Percentiles rank a stretch among this genome's conserved stretches.
These are phyloP conservation scores for Pterostichus niger DNA, from an alignment of 2,888 invertebrate species.

Conservation along the genomic window DNA sequence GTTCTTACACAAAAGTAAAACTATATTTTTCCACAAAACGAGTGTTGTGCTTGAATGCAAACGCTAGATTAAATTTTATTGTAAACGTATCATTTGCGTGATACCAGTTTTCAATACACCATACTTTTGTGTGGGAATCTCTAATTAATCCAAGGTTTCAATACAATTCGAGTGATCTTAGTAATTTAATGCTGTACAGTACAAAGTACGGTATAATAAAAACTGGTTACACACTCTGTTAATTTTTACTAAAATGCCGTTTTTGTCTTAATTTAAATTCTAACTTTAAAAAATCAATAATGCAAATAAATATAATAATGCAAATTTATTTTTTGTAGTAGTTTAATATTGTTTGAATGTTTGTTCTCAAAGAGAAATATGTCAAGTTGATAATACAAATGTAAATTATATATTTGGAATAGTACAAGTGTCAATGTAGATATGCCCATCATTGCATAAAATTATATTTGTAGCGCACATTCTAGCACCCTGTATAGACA, in stretches of 20 bases:
- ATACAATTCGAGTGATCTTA: slow-evolving; percentile 23
- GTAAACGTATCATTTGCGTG: slow-evolving; percentile 34
- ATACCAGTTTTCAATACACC: slow-evolving; percentile 56
- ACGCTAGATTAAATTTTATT: slow-evolving; percentile 49
- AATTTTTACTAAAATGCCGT: slow-evolving; percentile 47
- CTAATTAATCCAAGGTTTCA: slow-evolving; percentile 30
- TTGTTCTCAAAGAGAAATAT: slow-evolving; percentile 41
- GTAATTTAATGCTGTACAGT: slow-evolving; percentile 45
- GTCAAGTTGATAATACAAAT: slow-evolving; percentile 59
- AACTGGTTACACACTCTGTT: slow-evolving; percentile 55
- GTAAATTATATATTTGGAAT: slow-evolving; percentile 66
- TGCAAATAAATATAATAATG: slow-evolving; percentile 62
- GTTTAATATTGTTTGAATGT: slow-evolving; percentile 50
- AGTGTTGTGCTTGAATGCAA: slow-evolving; percentile 57
- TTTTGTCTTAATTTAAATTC: slow-evolving; percentile 39
- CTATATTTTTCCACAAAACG: slow-evolving; percentile 66
- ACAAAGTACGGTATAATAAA: slow-evolving; percentile 62
- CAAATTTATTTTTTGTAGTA: slow-evolving; percentile 64
- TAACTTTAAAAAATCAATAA: slow-evolving; percentile 49
- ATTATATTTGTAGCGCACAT: slow-evolving; percentile 65
- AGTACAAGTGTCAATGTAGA: slow-evolving; percentile 64
- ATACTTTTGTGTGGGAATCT: slow-evolving; percentile 61
- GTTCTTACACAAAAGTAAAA: slow-evolving; percentile 65
- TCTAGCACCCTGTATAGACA: slow-evolving; percentile 62
- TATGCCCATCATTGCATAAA: slow-evolving; percentile 58